Evolutionary conservation across 2,113 vertebrate genomes (phyloP), one percentile per base, ranked within the genome.

Genomic region (Semnornis frantzii): DNA sequence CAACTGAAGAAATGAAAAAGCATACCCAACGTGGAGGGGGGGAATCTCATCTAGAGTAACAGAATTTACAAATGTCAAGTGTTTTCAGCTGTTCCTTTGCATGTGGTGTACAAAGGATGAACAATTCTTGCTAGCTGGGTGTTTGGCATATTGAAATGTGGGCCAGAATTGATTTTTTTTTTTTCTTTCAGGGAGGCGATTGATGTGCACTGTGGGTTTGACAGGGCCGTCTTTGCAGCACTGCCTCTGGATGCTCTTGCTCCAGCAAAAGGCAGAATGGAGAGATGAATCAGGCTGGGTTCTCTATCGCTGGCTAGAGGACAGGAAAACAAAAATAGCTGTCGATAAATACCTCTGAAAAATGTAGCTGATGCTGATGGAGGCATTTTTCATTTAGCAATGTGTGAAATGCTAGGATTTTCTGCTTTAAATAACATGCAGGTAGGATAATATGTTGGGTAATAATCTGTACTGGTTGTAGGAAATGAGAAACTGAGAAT

Each of bases 1-100:
- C 52, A 21, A 0, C 39, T 11, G 24, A 25, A 24, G 85, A 59
- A 64, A 58, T 1, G 24, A 25, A 18, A 76, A 34, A 8, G 13
- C 5, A 0, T 27, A 5, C 28, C 15, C n/a, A 4, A 1, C 27
- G 3, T n/a, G n/a, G n/a, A n/a, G n/a, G 21, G n/a, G 42, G 59
- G 37, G 39, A 57, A 27, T 81, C 71, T 84, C 72, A 39, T 37
- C 20, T 1, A 1, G 8, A 65, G 39, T 14, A 71, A 39, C 39
- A 60, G 16, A 31, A 14, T 1, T 42, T 64, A 34, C 39, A 50
- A 37, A 20, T 18, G 34, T 65, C 20, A 18, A 66, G 69, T 44
- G 76, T 59, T 71, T 85, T 68, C 89, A 94, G 84, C 84, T 82
- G 74, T 66, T 89, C n/a, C 70, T 75, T 34, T 60, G 88, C 60